Evolutionary conservation across 2,113 vertebrate genomes (phyloP).

Genomic region (Egretta garzetta): DNA sequence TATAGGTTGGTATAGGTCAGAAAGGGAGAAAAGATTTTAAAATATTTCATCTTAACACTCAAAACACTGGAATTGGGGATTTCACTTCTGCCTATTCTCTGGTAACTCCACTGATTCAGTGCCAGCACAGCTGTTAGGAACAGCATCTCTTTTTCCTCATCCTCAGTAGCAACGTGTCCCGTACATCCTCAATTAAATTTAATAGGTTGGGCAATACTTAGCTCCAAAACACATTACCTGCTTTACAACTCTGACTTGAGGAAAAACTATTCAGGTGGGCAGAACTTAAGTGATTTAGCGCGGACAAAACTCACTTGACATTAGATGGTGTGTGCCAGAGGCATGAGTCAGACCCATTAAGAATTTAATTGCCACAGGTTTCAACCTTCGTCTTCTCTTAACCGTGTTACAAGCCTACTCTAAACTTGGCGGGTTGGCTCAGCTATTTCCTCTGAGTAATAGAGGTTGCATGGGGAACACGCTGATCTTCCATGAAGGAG

Average conservation of each 20-base stretch:
- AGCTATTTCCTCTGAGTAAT: slow-evolving; percentile 56
- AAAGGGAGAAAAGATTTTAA: neutral
- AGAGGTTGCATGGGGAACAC: neutral
- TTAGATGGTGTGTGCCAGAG: neutral
- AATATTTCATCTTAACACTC: neutral
- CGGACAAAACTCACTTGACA: slow-evolving; percentile 1
- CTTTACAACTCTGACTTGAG: slow-evolving; percentile 35
- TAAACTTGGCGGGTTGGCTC: neutral
- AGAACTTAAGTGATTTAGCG: neutral
- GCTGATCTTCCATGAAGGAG: neutral
- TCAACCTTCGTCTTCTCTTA: slow-evolving; percentile 11
- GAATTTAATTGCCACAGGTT: slow-evolving; percentile 42
- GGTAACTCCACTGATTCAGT: neutral
- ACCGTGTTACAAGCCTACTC: neutral
- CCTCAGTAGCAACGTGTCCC: neutral
- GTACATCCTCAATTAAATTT: neutral
- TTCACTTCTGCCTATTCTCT: neutral
- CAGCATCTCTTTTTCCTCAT: neutral
- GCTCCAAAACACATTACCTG: neutral
- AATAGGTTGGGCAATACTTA: neutral
- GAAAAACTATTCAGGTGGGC: slow-evolving; percentile 11
- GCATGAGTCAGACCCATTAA: slow-evolving; percentile 33
- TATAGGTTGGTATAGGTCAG: neutral
- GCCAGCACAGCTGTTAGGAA: neutral
- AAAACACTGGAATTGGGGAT: neutral